Evolutionary conservation across 2,113 vertebrate species (phyloP).

Genomic region (Chrysemys picta): DNA sequence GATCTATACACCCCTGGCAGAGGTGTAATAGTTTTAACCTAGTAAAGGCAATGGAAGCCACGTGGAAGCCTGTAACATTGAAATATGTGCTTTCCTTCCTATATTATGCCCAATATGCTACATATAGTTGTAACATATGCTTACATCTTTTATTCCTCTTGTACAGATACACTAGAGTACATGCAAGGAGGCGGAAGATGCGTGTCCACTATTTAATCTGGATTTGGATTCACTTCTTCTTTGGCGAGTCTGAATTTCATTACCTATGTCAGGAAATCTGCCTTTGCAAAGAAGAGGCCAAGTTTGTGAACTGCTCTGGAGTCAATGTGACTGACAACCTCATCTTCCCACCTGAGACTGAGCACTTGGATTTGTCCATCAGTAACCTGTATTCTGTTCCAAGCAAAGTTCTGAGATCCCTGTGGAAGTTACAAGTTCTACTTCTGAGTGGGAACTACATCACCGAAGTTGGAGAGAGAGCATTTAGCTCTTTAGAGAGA

Average conservation of each 20-base stretch:
- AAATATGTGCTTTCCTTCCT: neutral
- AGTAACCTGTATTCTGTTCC: slow-evolving; percentile 76
- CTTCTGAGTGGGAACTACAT: slow-evolving; percentile 83
- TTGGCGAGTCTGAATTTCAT: slow-evolving; percentile 25
- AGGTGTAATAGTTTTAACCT: no score
- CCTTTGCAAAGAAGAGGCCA: slow-evolving; percentile 73
- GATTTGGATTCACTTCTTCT: slow-evolving; percentile 44
- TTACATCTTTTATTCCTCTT: neutral
- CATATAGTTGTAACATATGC: neutral
- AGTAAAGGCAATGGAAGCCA: neutral
- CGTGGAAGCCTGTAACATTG: neutral
- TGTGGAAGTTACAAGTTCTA: slow-evolving; percentile 78
- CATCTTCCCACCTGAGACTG: slow-evolving; percentile 70
- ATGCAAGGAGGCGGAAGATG: neutral
- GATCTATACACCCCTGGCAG: neutral
- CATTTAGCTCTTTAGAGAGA: slow-evolving; percentile 78
- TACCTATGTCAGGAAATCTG: slow-evolving; percentile 66
- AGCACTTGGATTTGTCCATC: slow-evolving; percentile 82
- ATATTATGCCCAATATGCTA: neutral
- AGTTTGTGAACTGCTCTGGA: slow-evolving; percentile 78
- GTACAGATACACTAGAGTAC: neutral
- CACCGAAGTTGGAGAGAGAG: slow-evolving; percentile 63
- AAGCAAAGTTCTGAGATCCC: slow-evolving; percentile 56
- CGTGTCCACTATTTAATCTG: neutral
- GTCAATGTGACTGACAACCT: slow-evolving; percentile 50